Evolutionary conservation across 2,113 vertebrate species (phyloP).

Genomic region (Serilophus lunatus): DNA sequence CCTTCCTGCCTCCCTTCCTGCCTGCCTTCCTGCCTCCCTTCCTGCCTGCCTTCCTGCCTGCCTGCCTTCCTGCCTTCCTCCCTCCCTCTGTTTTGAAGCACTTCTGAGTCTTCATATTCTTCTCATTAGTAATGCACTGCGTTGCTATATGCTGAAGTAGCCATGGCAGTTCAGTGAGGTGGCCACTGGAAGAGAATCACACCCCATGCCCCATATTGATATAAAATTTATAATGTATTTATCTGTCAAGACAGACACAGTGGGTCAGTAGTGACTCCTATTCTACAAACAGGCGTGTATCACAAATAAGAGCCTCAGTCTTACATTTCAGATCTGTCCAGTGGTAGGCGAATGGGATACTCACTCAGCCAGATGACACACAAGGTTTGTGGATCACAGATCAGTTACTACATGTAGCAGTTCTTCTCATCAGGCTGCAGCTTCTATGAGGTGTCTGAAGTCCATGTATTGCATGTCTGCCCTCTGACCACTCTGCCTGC

Average conservation of each 20-base stretch:
- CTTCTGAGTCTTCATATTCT: not conserved
- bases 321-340: not conserved
- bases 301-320: not conserved
- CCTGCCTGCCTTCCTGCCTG: not conserved
- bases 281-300: fast-evolving
- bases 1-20: too few relatives aligned
- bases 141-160: not conserved
- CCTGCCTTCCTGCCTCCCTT: not conserved
- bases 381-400: not conserved
- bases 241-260: not conserved
- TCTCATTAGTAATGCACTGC: not conserved
- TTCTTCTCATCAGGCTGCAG: not conserved
- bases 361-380: fast-evolving
- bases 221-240: not conserved
- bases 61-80: too few relatives aligned
- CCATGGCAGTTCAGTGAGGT: not conserved
- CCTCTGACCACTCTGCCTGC: not conserved
- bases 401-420: not conserved
- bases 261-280: fast-evolving
- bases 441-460: not conserved
- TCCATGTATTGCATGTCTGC: not conserved
- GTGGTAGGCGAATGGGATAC: fast-evolving
- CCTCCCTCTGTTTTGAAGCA: too few relatives aligned
- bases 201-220: not conserved
- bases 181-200: not conserved